phyloP scores from a whole-genome alignment of 2,113 vertebrate species.

The Pimephales promelas region DNA sequence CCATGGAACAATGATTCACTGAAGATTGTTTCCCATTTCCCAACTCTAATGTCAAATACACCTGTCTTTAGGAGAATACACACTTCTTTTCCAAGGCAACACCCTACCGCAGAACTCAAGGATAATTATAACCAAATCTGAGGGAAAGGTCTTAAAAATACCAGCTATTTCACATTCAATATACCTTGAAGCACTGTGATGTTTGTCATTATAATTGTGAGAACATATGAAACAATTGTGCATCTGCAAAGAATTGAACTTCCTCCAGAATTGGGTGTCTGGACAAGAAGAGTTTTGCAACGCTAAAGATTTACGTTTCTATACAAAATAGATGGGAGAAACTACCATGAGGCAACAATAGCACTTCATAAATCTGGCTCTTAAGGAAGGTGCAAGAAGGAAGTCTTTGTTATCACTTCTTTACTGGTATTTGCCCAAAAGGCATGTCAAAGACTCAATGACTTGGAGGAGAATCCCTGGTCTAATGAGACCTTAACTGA shows the following conservation, averaged over 20 bases:
- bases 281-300: slow-evolving; percentile 28
- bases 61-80: slow-evolving; percentile 13
- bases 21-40: not conserved
- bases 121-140: slow-evolving; percentile 5
- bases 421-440: slow-evolving; percentile 29
- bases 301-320: not conserved
- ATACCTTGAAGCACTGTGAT: not conserved
- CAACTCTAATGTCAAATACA: slow-evolving; percentile 11
- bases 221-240: not conserved
- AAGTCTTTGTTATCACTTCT: not conserved
- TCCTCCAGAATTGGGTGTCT: slow-evolving; percentile 2
- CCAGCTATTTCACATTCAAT: not conserved
- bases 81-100: slow-evolving; percentile 22
- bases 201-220: not conserved
- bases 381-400: not conserved
- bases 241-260: not conserved
- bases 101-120: not conserved
- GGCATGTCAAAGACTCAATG: not conserved
- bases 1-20: slow-evolving; percentile 12
- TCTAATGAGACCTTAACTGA: slow-evolving; percentile 2
- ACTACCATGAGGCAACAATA: not conserved
- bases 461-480: slow-evolving; percentile 12
- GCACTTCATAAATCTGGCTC: slow-evolving; percentile 14
- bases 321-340: not conserved
- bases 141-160: not conserved